Evolutionary conservation across 2,113 vertebrate genomes (phyloP).

Genomic region (Cavia porcellus): DNA sequence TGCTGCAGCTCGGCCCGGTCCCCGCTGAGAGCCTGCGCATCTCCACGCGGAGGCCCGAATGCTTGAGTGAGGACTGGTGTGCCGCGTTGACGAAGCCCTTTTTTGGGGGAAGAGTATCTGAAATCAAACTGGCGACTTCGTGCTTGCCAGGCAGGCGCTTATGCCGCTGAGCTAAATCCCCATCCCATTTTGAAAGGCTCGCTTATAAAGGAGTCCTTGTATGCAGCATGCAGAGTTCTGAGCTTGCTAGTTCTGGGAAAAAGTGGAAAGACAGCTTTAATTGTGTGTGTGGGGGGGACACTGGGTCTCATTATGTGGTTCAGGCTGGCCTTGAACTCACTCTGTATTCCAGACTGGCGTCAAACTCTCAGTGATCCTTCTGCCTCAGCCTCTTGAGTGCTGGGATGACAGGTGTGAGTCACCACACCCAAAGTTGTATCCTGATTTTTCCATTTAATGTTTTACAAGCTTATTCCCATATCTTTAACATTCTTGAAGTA

Average conservation of each 20-base stretch:
- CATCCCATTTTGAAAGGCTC: not conserved
- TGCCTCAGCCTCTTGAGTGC: not conserved
- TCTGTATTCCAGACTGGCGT: not conserved
- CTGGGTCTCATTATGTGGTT: not conserved
- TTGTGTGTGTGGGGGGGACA: too few species aligned
- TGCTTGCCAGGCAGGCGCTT: too few species aligned
- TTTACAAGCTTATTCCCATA: not conserved
- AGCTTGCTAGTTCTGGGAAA: not conserved
- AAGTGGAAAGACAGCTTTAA: not conserved
- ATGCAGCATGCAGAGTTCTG: not conserved
- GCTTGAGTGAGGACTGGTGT: conserved; percentile 79
- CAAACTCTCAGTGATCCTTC: not conserved
- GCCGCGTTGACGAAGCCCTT: not conserved
- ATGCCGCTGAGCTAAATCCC: too few species aligned
- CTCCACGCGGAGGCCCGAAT: conserved; percentile 88
- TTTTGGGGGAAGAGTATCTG: too few species aligned
- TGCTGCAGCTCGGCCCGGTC: conserved; percentile 81
- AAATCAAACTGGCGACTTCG: too few species aligned
- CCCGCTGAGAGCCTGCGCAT: conserved; percentile 82
- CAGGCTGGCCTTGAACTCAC: not conserved
- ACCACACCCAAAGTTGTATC: not conserved
- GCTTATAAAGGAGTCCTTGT: not conserved
- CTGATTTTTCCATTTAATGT: conserved; percentile 1
- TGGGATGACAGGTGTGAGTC: not conserved
- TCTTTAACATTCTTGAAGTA: conserved; percentile 3